These are phyloP conservation scores for Lucifuga dentata DNA, from an alignment of 2,113 vertebrate species.

Conservation along the genomic window DNA sequence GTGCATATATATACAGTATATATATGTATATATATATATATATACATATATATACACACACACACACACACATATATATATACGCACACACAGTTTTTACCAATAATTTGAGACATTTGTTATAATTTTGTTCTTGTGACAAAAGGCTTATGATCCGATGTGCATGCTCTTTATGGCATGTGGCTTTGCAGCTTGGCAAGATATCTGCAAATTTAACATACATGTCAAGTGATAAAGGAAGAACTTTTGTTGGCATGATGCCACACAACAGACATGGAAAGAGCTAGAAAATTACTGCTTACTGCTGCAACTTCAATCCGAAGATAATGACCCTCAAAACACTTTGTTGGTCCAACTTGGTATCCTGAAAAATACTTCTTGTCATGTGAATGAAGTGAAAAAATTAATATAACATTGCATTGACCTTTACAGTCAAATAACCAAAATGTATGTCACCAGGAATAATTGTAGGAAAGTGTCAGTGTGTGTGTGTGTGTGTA, in stretches of 20 bases:
- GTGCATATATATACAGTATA: too few species aligned
- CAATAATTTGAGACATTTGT: constrained; percentile 33
- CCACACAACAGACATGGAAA: neutral
- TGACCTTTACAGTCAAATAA: too few species aligned
- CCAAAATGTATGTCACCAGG: too few species aligned
- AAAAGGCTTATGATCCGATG: neutral
- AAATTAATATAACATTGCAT: too few species aligned
- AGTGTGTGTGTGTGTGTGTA: neutral
- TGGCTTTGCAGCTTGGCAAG: constrained; percentile 2
- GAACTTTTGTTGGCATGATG: constrained; percentile 28
- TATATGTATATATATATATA: too few species aligned
- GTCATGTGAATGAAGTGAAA: too few species aligned
- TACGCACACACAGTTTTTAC: too few species aligned
- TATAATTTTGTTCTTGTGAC: constrained; percentile 9
- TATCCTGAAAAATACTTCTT: too few species aligned
- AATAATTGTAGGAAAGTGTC: too few species aligned
- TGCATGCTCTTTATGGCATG: neutral
- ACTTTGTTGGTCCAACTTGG: too few species aligned
- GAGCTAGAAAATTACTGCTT: neutral
- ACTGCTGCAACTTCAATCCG: neutral
- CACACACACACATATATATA: too few species aligned
- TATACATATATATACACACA: too few species aligned
- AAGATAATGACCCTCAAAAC: neutral
- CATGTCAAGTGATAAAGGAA: neutral
- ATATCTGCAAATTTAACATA: constrained; percentile 8